Percentiles rank a stretch among this genome's conserved stretches.
Evolutionary conservation across 2,888 invertebrate genomes (phyloP).

Genomic region (Agonopterix arenella): DNA sequence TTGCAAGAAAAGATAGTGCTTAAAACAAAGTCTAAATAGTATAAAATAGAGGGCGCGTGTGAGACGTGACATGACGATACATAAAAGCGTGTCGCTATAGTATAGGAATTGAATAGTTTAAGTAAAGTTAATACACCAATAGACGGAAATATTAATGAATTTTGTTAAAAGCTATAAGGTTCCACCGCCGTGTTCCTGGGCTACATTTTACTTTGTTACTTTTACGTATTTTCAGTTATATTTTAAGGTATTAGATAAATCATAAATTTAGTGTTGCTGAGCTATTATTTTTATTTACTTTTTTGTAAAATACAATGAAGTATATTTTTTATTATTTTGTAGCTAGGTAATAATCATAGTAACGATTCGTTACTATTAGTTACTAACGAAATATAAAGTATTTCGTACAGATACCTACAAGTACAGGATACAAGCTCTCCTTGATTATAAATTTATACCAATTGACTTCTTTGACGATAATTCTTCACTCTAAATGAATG

Average conservation of each 20-base stretch:
- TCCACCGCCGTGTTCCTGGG: constrained; percentile 59
- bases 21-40: constrained; percentile 16
- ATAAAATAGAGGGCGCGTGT: constrained; percentile 20
- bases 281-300: constrained; percentile 59
- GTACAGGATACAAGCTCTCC: constrained; percentile 24
- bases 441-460: constrained; percentile 27
- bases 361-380: too few relatives aligned
- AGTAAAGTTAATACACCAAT: constrained; percentile 67
- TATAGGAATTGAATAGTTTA: constrained; percentile 73
- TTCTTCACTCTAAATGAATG: neutral
- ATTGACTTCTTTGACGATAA: constrained; percentile 20
- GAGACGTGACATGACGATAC: constrained; percentile 16
- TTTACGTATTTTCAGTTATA: constrained; percentile 38
- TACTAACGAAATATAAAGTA: constrained; percentile 34
- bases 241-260: constrained; percentile 46
- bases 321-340: constrained; percentile 56
- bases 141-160: constrained; percentile 50
- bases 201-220: constrained; percentile 46
- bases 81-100: constrained; percentile 48
- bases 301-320: constrained; percentile 58
- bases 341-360: constrained; percentile 42
- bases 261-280: constrained; percentile 53
- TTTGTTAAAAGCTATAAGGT: constrained; percentile 61
- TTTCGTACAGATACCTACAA: constrained; percentile 28
- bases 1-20: constrained; percentile 34